phyloP scores from a whole-genome alignment of 30 jellyfish, hydroid and myxozoan genomes.

The Hydractinia symbiolongicarpus region DNA sequence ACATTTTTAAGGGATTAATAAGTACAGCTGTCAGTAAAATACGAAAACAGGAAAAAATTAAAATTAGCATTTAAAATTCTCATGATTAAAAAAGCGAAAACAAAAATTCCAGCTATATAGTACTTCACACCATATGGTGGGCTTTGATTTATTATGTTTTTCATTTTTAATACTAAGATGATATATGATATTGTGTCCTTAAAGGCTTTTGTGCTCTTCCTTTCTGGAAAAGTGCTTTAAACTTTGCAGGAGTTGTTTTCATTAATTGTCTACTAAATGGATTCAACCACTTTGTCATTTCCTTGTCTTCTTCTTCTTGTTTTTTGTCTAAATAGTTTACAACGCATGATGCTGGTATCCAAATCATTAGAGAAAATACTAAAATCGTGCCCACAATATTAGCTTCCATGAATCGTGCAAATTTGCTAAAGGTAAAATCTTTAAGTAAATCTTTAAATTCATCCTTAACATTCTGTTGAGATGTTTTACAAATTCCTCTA shows the following conservation, averaged over 20 bases:
- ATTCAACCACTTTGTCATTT: slow-evolving; percentile 18
- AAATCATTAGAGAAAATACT: slow-evolving; percentile 58
- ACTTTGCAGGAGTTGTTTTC: background rate
- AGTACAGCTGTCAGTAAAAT: background rate
- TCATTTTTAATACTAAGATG: background rate
- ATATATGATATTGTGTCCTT: slow-evolving; percentile 25
- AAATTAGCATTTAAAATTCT: no score
- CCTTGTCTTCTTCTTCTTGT: slow-evolving; percentile 28
- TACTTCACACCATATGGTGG: no score
- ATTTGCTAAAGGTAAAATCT: slow-evolving; percentile 72
- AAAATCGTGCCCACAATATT: slow-evolving; percentile 77
- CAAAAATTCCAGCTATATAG: background rate
- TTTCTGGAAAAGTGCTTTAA: slow-evolving; percentile 1
- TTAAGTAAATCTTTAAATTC: slow-evolving; percentile 44
- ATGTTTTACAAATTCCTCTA: slow-evolving; percentile 42
- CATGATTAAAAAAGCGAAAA: background rate
- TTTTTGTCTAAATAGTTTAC: slow-evolving; percentile 37
- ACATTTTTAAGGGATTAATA: no score
- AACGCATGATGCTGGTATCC: slow-evolving; percentile 89
- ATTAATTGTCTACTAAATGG: slow-evolving; percentile 15
- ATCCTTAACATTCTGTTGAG: slow-evolving; percentile 58
- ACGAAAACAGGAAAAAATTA: background rate
- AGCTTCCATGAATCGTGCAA: slow-evolving; percentile 79
- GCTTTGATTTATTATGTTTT: no score
- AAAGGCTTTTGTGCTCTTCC: background rate